phyloP scores from a whole-genome alignment of 2,888 invertebrate genomes.

The Macropis europaea region DNA sequence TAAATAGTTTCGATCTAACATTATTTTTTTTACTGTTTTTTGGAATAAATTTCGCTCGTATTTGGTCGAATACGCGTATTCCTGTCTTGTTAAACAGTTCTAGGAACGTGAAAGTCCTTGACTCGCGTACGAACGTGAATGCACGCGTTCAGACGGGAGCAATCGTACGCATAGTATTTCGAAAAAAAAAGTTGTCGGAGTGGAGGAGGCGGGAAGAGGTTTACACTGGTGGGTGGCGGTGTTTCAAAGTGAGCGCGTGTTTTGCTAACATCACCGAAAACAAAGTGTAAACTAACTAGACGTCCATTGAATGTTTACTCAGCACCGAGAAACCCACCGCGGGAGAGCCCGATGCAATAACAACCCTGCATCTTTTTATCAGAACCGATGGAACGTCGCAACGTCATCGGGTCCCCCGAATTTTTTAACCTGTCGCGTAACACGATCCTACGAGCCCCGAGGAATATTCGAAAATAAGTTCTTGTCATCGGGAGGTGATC shows the following conservation, averaged over 20 bases:
- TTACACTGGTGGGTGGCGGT: constrained; percentile 62
- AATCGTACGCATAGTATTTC: constrained; percentile 8
- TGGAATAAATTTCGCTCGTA: too few relatives aligned
- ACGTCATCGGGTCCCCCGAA: constrained; percentile 13
- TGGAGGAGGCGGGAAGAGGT: constrained; percentile 30
- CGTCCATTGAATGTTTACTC: constrained; percentile 73
- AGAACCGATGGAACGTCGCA: constrained; percentile 13
- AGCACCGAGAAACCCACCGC: constrained; percentile 56
- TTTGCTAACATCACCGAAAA: constrained; percentile 76
- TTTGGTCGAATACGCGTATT: too few relatives aligned
- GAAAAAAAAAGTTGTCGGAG: constrained; percentile 45
- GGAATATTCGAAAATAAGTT: constrained; percentile 16
- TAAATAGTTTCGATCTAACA: too few relatives aligned
- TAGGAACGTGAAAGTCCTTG: too few relatives aligned
- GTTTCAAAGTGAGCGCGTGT: constrained; percentile 73
- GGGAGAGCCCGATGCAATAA: constrained; percentile 52
- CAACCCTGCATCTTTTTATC: constrained; percentile 54
- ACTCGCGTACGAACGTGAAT: neutral
- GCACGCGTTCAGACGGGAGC: neutral
- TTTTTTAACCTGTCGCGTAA: constrained; percentile 37
- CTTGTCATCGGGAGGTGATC: too few relatives aligned
- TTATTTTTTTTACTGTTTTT: too few relatives aligned
- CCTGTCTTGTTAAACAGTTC: too few relatives aligned
- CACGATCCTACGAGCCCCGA: constrained; percentile 2
- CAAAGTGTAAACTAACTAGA: constrained; percentile 78